Evolutionary conservation across 2,113 vertebrate species (phyloP).

Genomic region (Periophthalmus modestus): DNA sequence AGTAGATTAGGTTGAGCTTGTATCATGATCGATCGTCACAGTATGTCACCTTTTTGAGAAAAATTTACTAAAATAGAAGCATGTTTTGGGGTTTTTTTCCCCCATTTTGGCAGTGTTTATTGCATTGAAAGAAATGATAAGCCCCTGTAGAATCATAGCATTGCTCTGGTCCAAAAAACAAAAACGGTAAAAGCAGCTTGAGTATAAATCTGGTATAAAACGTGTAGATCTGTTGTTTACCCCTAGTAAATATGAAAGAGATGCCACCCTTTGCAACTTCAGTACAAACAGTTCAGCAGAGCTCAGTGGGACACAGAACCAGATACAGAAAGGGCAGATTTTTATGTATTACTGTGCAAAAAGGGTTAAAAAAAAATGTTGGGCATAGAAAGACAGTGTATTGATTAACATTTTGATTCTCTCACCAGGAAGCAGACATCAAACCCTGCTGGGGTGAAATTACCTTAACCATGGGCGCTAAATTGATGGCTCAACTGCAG

Average conservation of each 20-base stretch:
- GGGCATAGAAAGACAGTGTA: slow-evolving; percentile 23
- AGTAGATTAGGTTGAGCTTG: neutral
- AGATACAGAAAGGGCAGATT: neutral
- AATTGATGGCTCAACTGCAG: slow-evolving; percentile 43
- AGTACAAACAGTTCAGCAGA: neutral
- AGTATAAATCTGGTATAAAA: no score
- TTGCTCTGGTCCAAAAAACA: no score
- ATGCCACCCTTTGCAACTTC: neutral
- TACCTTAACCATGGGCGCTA: slow-evolving; percentile 48
- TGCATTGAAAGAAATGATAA: no score
- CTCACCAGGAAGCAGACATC: slow-evolving; percentile 38
- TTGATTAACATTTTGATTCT: slow-evolving; percentile 65
- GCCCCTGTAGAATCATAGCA: no score
- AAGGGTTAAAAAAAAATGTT: slow-evolving; percentile 1
- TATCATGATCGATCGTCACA: no score
- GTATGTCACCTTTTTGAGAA: no score
- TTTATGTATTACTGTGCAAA: slow-evolving; percentile 26
- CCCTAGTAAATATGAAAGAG: neutral
- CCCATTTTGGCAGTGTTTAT: no score
- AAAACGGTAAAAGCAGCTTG: no score
- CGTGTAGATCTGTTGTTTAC: neutral
- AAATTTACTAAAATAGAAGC: no score
- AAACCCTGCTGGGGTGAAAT: slow-evolving; percentile 51
- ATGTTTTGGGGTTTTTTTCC: no score
- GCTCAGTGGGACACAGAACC: neutral